Conservation (phyloP, 2,113 vertebrate genomes). For the Salminus brasiliensis region DNA sequence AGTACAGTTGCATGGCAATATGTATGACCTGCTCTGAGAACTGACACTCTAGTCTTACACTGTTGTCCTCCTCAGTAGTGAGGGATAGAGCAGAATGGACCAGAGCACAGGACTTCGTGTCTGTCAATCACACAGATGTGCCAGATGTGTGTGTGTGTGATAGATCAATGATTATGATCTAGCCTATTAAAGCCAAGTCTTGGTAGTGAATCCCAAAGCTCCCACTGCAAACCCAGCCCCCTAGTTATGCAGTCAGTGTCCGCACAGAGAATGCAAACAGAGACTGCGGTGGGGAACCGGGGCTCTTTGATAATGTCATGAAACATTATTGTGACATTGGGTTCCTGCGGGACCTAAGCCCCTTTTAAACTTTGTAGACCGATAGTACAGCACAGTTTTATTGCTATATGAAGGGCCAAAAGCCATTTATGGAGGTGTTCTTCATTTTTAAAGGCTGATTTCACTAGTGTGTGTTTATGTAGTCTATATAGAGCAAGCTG, state of each 20-base stretch:
- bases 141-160: not conserved
- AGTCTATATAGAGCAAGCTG: not conserved
- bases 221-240: slow-evolving; percentile 9
- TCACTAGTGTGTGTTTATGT: not conserved
- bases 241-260: slow-evolving; percentile 5
- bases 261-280: slow-evolving; percentile 4
- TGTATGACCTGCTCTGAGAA: too few species aligned
- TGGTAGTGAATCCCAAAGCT: slow-evolving; percentile 15
- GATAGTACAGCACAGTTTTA: not conserved
- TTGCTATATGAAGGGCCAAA: not conserved
- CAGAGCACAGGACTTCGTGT: too few species aligned
- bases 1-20: too few species aligned
- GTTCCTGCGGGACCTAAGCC: not conserved
- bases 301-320: not conserved
- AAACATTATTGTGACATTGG: not conserved
- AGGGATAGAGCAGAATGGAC: too few species aligned
- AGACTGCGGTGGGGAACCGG: too few species aligned
- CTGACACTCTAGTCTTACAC: too few species aligned
- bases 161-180: slow-evolving; percentile 1
- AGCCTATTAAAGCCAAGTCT: slow-evolving; percentile 17
- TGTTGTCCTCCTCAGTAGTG: too few species aligned
- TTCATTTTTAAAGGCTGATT: not conserved
- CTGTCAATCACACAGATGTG: too few species aligned
- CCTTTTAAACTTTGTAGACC: not conserved
- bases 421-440: not conserved